Evolutionary conservation across 2,113 vertebrate species (phyloP).

Genomic region (Cervus canadensis): DNA sequence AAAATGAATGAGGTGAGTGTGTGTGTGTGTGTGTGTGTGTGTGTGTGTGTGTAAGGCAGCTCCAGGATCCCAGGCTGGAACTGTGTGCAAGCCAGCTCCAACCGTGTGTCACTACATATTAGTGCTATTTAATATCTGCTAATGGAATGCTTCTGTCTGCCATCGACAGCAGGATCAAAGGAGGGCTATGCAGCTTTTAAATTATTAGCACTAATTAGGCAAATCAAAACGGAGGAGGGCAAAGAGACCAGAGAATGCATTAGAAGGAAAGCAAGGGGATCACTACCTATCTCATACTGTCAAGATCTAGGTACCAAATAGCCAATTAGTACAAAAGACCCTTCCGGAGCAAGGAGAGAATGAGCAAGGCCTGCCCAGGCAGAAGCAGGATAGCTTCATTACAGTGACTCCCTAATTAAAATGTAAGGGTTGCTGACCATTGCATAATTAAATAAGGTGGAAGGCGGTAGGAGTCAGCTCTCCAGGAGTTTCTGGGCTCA

Average conservation of each 20-base stretch:
- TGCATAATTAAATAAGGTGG: constrained; percentile 84
- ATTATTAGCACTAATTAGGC: constrained; percentile 85
- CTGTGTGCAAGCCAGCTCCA: constrained; percentile 42
- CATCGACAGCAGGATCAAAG: constrained; percentile 76
- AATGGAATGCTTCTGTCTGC: constrained; percentile 73
- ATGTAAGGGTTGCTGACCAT: constrained; percentile 84
- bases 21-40: not conserved
- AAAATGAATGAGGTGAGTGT: constrained; percentile 41
- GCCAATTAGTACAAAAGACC: constrained; percentile 83
- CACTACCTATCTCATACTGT: constrained; percentile 74
- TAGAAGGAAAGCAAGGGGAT: constrained; percentile 71
- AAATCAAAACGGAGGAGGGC: constrained; percentile 76
- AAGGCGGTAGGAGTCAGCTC: constrained; percentile 72
- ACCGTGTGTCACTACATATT: constrained; percentile 67
- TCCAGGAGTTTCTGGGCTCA: constrained; percentile 60
- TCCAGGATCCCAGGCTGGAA: constrained; percentile 61
- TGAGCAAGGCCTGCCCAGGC: constrained; percentile 37
- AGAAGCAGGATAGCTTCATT: constrained; percentile 78
- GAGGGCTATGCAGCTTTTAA: constrained; percentile 77
- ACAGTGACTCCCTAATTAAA: constrained; percentile 83
- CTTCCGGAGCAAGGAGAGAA: constrained; percentile 69
- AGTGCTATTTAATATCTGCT: constrained; percentile 76
- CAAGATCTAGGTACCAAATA: constrained; percentile 80
- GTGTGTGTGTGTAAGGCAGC: not conserved
- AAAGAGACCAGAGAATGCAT: constrained; percentile 74